A percentile compares a stretch with the other conserved stretches of the same genome.
Conservation (phyloP, 2,888 invertebrate genomes). For the Gandaritis pyraliata region DNA sequence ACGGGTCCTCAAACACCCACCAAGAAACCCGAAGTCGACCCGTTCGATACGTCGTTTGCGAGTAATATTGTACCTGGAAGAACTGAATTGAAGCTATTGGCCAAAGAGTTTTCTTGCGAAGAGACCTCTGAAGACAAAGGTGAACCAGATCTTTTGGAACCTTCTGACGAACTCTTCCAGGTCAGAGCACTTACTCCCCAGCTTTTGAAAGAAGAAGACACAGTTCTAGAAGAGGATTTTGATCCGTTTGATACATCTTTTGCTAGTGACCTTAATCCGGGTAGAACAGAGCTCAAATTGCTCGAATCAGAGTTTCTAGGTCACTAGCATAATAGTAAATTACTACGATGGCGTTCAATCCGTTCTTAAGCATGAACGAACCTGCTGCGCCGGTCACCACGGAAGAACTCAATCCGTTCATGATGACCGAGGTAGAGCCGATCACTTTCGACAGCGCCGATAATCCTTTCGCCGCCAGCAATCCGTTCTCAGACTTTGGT, state of each 20-base stretch:
- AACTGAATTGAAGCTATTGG: slow-evolving; percentile 90
- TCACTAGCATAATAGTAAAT: slow-evolving; percentile 41
- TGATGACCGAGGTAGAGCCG: slow-evolving; percentile 79
- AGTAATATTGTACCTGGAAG: slow-evolving; percentile 90
- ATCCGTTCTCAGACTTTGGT: slow-evolving; percentile 87
- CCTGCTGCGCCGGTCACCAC: slow-evolving; percentile 78
- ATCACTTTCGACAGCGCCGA: slow-evolving; percentile 67
- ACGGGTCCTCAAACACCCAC: slow-evolving; percentile 58
- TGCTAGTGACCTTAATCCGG: slow-evolving; percentile 89
- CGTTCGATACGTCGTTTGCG: slow-evolving; percentile 95
- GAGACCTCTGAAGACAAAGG: slow-evolving; percentile 60
- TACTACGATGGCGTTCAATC: slow-evolving; percentile 88
- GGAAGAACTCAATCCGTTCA: slow-evolving; percentile 88
- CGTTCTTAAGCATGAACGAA: slow-evolving; percentile 91
- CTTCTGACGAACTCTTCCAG: slow-evolving; percentile 84
- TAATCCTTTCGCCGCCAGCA: slow-evolving; percentile 90
- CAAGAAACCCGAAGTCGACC: slow-evolving; percentile 85
- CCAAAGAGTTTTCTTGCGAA: slow-evolving; percentile 88
- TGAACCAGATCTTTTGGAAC: slow-evolving; percentile 76
- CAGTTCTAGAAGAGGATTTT: slow-evolving; percentile 66
- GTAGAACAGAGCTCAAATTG: slow-evolving; percentile 90
- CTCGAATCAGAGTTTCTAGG: slow-evolving; percentile 89
- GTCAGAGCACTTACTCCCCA: slow-evolving; percentile 90
- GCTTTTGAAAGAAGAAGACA: slow-evolving; percentile 46
- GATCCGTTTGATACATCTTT: slow-evolving; percentile 95